Percentiles rank a stretch among this genome's conserved stretches.
phyloP scores from a whole-genome alignment of 37 sponge, comb jelly and placozoan species.

The Dysidea cf. avara region DNA sequence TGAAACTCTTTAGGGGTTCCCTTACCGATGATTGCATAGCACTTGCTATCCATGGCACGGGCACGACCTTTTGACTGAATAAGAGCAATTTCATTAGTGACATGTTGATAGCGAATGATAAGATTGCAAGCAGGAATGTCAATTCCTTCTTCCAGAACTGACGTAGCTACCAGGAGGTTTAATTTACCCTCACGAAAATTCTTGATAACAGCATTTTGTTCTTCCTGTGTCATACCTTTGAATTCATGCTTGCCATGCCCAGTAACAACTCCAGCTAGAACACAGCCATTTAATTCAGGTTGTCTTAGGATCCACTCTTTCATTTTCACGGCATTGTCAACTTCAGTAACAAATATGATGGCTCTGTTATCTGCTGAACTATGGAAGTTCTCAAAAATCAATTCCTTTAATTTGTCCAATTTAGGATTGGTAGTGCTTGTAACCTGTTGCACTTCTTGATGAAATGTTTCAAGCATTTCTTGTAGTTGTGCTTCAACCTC shows the following conservation, averaged over 20 bases:
- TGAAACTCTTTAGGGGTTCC: conserved; percentile 21
- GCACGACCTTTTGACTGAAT: conserved; percentile 76
- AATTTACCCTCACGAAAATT: conserved; percentile 33
- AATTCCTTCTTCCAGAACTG: conserved; percentile 75
- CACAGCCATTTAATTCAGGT: background rate
- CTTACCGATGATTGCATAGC: conserved; percentile 35
- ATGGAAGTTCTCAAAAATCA: conserved; percentile 9
- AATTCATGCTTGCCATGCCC: background rate
- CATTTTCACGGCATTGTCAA: conserved; percentile 15
- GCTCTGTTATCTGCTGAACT: conserved; percentile 13
- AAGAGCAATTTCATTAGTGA: conserved; percentile 62
- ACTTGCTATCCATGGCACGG: conserved; percentile 40
- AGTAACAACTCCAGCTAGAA: background rate
- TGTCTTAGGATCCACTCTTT: conserved; percentile 6
- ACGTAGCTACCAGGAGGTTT: conserved; percentile 66
- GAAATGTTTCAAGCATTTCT: too few species aligned
- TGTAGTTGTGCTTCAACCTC: too few species aligned
- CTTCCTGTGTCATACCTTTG: conserved; percentile 41
- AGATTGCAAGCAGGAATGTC: conserved; percentile 74
- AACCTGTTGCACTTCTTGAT: too few species aligned
- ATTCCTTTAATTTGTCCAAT: background rate
- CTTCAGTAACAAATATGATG: conserved; percentile 56
- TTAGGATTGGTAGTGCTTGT: too few species aligned
- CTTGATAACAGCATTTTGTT: conserved; percentile 44
- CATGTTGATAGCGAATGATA: conserved; percentile 61